phyloP scores from a whole-genome alignment of 2,797 vertebrate species.

The Ptychobarbus kaznakovi region DNA sequence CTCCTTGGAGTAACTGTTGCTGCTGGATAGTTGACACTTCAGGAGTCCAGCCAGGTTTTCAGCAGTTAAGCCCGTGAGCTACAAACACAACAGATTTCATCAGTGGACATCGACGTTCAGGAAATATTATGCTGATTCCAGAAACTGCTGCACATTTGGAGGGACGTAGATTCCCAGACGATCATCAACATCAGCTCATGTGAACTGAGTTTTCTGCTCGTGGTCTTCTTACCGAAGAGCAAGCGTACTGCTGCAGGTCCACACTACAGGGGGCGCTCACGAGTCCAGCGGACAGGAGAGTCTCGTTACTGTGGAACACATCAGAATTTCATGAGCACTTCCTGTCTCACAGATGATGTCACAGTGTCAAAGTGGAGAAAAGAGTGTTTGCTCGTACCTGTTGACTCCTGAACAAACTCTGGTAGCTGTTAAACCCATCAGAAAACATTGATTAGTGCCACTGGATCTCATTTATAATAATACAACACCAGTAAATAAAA shows the following conservation, averaged over 20 bases:
- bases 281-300: conserved; percentile 16
- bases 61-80: conserved; percentile 63
- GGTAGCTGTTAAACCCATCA: conserved; percentile 6
- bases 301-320: conserved; percentile 61
- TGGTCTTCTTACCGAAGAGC: conserved; percentile 67
- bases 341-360: neutral
- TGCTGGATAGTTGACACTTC: conserved; percentile 68
- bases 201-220: neutral
- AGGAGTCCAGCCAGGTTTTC: conserved; percentile 71
- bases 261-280: conserved; percentile 61
- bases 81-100: neutral
- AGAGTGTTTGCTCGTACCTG: neutral
- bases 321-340: neutral
- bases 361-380: neutral
- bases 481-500: neutral
- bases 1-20: conserved; percentile 64
- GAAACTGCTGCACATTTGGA: neutral
- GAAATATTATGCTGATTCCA: neutral
- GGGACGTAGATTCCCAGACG: neutral
- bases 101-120: neutral
- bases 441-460: neutral
- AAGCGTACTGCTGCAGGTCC: conserved; percentile 70
- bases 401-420: conserved; percentile 1
- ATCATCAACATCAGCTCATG: neutral
- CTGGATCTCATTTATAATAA: neutral